Conservation (phyloP, 1,140 invertebrate genomes). For the Teleogryllus occipitalis region DNA sequence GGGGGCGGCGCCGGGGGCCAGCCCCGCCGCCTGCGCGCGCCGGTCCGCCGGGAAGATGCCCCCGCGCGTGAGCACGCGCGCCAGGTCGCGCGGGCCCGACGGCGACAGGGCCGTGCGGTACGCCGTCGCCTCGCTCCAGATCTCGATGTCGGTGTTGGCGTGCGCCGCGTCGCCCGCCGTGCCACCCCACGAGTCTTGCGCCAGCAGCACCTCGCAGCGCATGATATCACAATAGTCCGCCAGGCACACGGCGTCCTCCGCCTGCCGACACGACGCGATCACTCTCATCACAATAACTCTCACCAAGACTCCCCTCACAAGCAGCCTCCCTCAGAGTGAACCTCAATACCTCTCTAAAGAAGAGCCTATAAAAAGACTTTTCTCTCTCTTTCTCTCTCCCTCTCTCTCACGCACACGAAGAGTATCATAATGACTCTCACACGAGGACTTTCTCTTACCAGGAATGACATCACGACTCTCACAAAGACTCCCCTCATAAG, state of each 20-base stretch:
- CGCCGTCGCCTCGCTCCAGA: conserved; percentile 59
- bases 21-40: neutral
- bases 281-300: no score
- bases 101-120: conserved; percentile 55
- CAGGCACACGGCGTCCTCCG: conserved; percentile 80
- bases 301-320: no score
- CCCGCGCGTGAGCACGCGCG: conserved; percentile 26
- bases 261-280: conserved; percentile 41
- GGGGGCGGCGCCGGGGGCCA: conserved; percentile 18
- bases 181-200: conserved; percentile 54
- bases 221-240: conserved; percentile 83
- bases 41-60: neutral
- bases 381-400: no score
- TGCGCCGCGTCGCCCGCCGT: conserved; percentile 45
- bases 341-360: no score
- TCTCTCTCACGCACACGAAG: no score
- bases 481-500: no score
- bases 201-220: conserved; percentile 79
- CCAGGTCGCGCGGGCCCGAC: conserved; percentile 36
- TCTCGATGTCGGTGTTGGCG: conserved; percentile 63
- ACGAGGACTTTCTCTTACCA: no score
- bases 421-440: no score
- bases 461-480: no score
- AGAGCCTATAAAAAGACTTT: no score
- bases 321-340: no score